Percentiles rank a stretch among this genome's conserved stretches.
These are phyloP conservation scores for Amphiprion percula DNA, from an alignment of 2,113 vertebrate genomes.

Conservation along the genomic window DNA sequence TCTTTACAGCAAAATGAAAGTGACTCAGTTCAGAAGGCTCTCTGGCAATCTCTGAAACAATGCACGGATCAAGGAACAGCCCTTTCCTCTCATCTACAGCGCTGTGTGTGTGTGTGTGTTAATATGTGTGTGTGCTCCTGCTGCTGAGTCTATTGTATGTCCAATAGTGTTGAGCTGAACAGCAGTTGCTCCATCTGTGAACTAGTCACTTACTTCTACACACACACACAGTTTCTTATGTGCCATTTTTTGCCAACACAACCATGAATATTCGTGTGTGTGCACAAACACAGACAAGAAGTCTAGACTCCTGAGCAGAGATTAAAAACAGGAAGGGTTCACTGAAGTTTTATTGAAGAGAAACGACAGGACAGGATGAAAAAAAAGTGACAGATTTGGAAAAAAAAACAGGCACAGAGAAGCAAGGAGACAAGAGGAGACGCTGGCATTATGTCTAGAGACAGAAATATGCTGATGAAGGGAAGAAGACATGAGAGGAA, in stretches of 20 bases:
- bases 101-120: slow-evolving; percentile 30
- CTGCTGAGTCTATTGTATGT: slow-evolving; percentile 38
- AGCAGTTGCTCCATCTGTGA: slow-evolving; percentile 62
- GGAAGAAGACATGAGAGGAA: slow-evolving; percentile 49
- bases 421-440: slow-evolving; percentile 28
- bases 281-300: slow-evolving; percentile 7
- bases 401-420: slow-evolving; percentile 3
- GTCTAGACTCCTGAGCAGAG: slow-evolving; percentile 22
- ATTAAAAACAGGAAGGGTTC: slow-evolving; percentile 23
- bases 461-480: slow-evolving; percentile 57
- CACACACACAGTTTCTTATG: slow-evolving; percentile 1
- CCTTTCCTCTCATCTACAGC: slow-evolving; percentile 56
- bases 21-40: slow-evolving; percentile 49
- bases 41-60: slow-evolving; percentile 65
- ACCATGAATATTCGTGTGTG: slow-evolving; percentile 39
- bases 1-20: slow-evolving; percentile 48
- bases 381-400: slow-evolving; percentile 18
- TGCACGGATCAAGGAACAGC: slow-evolving; percentile 64
- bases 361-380: slow-evolving; percentile 10
- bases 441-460: slow-evolving; percentile 42
- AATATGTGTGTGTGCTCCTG: slow-evolving; percentile 4
- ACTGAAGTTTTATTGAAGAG: slow-evolving; percentile 13
- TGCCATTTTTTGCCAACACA: slow-evolving; percentile 5
- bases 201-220: slow-evolving; percentile 17
- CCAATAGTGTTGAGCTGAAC: slow-evolving; percentile 23